phyloP scores from a whole-genome alignment of 2,113 vertebrate genomes.

The Ochotona princeps region DNA sequence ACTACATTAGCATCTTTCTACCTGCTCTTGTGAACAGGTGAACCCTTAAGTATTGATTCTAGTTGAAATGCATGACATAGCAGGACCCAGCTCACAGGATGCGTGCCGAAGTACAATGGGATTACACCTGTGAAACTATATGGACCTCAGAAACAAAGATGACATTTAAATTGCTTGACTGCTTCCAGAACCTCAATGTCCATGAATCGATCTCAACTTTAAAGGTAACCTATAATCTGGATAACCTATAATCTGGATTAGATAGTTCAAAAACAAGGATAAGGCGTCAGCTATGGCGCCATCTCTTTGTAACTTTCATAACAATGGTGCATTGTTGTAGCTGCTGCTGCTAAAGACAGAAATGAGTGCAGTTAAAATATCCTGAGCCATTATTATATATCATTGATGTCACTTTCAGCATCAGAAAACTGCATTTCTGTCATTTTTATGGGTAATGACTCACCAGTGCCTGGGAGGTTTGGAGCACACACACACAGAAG shows the following conservation, averaged over 20 bases:
- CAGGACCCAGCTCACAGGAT: neutral
- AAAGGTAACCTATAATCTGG: constrained; percentile 43
- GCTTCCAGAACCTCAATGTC: constrained; percentile 19
- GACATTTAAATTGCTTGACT: neutral
- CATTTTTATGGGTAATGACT: constrained; percentile 65
- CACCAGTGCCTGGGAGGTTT: neutral
- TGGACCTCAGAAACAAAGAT: neutral
- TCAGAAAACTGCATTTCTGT: constrained; percentile 67
- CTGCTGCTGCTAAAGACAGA: neutral
- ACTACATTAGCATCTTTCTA: neutral
- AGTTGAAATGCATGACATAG: neutral
- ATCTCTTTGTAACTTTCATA: constrained; percentile 13
- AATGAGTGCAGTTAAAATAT: constrained; percentile 24
- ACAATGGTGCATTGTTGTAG: neutral
- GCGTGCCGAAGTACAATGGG: neutral
- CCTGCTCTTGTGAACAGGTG: too few relatives aligned
- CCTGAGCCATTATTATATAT: constrained; percentile 63
- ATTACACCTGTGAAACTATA: neutral
- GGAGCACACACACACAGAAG: neutral
- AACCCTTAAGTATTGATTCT: neutral
- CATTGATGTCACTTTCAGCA: constrained; percentile 72
- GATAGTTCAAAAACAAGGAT: constrained; percentile 54
- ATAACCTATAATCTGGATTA: constrained; percentile 50
- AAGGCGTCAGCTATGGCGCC: constrained; percentile 17
- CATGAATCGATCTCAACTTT: constrained; percentile 38